Base-by-base conservation (phyloP, 53 echinoderm and acorn worm genomes). In the Holothuria scabra region DNA sequence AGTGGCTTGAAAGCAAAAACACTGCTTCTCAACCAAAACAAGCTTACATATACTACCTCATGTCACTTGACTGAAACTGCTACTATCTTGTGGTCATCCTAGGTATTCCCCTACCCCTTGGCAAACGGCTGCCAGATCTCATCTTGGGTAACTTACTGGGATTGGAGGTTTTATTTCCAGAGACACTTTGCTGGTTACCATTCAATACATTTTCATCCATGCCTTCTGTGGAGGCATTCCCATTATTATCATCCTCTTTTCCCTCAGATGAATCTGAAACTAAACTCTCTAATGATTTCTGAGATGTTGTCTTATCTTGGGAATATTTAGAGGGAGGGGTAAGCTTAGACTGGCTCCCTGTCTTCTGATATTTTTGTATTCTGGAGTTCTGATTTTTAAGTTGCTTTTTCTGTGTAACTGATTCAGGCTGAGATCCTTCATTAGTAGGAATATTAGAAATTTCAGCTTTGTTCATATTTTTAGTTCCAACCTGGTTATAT, bases 31-130 rank as follows among this genome's bases (percentile, higher is more conserved):
- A 3, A 16, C 18, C 52, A 52, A 52, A 0, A 52, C 18, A 2
- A 52, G 52, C 41, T 4, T 41, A 41, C 41, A 41, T 0, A 41
- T 10, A 41, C 41, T 61, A 61, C 28, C 62, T 61, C 62, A 16
- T 31, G 28, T 13, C 65, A 65, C 1, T 29, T 13, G 12, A 13
- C 6, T 31, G 6, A 8, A 65, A 65, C 25, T 46, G 8, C 23
- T 22, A 71, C 46, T 48, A 72, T 72, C 72, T 72, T 20, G 72
- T 44, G 23, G 19, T 72, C 72, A 72, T 72, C 34, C 72, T 72
- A 25, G 72, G 72, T 4, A 72, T 72, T 19, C 72, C 72, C 72
- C 72, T 5, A 26, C 72, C 72, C 11, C 72, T 38, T 8, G 72
- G 72, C 72, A 72, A 72, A 72, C 72, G 72, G 34, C 72, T 72